Evolutionary conservation across 37 sponge, comb jelly and placozoan species (phyloP), one percentile per base, ranked within the genome.

Genomic region (Hexactinellida sp.): DNA sequence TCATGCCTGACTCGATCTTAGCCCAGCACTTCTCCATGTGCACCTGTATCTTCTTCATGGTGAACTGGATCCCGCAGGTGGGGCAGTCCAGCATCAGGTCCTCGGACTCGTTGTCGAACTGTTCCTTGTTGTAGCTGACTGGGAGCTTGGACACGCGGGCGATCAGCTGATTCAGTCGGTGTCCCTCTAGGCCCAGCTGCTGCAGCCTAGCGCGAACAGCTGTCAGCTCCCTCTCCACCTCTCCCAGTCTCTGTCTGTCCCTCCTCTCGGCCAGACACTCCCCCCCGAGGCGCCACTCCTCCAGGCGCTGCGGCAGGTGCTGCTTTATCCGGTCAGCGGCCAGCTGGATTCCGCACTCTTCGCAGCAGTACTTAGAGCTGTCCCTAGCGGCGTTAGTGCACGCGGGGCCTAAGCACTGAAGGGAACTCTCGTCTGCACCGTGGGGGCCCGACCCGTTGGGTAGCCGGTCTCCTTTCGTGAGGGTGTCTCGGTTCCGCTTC

Each of bases 11-110:
- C 36, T 55, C 37, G 9, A 97, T 96, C 93, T 93, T 98, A 52
- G 63, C 91, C 86, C 89, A 98, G 76, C 99, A 98, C 84, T 88
- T 91, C 87, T 98, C 99, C 93, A 98, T 90, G 93, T 98, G 99
- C 0, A 83, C 36, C 39, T 91, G 55, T 36, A 96, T 96, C 36
- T 91, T 93, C 89, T 90, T 92, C 51, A 94, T 55, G 1, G 86
- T 55, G 52, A 89, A 84, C 0, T 90, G 91, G 47, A 88, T 84
- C 23, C 96, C 91, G 83, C 99, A 98, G 19, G 94, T 93, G 38
- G 97, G 91, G 89, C 99, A 98, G 84, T 95, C 84, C 34, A 98
- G 86, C 34, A 93, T 93, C 34, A 92, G 87, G 55, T 95, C 96
- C 83, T 93, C 94, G 63, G 41, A 88, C 38, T 94, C 91, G 38